Conservation (phyloP, 2,888 invertebrate species). For the Empis livida region DNA sequence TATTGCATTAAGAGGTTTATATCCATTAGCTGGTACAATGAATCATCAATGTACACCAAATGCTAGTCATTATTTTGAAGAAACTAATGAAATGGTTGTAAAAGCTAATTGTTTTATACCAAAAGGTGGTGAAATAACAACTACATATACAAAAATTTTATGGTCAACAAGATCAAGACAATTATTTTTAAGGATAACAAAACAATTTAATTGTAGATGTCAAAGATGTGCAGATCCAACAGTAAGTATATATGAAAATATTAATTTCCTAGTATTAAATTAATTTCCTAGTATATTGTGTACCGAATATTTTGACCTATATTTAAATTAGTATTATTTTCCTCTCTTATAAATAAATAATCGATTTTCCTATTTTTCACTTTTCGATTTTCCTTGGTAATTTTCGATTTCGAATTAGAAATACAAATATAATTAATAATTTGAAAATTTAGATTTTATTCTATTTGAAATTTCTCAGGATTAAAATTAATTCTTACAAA, state of each 20-base stretch:
- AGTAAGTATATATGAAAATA: conserved; percentile 32
- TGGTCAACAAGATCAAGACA: conserved; percentile 57
- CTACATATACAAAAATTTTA: conserved; percentile 57
- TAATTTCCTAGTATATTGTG: too few species aligned
- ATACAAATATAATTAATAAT: too few species aligned
- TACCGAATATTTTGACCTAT: too few species aligned
- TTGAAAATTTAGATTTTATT: too few species aligned
- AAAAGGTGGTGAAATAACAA: conserved; percentile 54
- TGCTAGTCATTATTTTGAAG: conserved; percentile 53
- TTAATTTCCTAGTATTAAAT: too few species aligned
- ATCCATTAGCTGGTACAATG: conserved; percentile 54
- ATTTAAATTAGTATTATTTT: too few species aligned
- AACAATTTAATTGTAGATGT: conserved; percentile 57
- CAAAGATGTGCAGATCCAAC: conserved; percentile 56
- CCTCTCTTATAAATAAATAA: too few species aligned
- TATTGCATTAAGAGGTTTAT: conserved; percentile 47
- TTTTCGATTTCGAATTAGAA: too few species aligned
- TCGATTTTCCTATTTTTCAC: too few species aligned
- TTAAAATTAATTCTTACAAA: too few species aligned
- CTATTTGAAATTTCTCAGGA: too few species aligned
- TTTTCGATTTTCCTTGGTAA: too few species aligned
- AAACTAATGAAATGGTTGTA: conserved; percentile 45
- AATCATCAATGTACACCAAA: conserved; percentile 63
- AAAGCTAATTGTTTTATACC: conserved; percentile 46
- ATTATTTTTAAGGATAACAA: conserved; percentile 47